A percentile compares a stretch with the other conserved stretches of the same genome.
phyloP scores from a whole-genome alignment of 1,140 invertebrate species.

The Microplitis demolitor region DNA sequence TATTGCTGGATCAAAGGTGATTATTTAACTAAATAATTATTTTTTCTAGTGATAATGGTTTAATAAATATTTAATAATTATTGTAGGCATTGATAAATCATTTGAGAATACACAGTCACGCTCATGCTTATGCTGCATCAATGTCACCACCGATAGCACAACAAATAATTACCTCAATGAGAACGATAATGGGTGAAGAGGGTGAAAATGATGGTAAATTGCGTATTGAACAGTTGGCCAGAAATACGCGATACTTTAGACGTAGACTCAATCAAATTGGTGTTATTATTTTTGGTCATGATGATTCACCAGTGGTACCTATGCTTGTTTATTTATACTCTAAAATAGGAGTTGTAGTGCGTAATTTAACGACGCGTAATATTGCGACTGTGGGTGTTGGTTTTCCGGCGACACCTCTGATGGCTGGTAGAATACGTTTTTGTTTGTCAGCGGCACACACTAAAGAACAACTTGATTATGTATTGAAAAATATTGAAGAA shows the following conservation, averaged over 20 bases:
- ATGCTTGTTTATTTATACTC: slow-evolving; percentile 93
- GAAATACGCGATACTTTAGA: slow-evolving; percentile 89
- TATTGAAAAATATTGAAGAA: slow-evolving; percentile 73
- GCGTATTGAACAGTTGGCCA: slow-evolving; percentile 76
- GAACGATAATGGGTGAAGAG: slow-evolving; percentile 86
- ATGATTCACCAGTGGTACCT: slow-evolving; percentile 96
- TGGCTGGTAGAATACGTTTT: slow-evolving; percentile 91
- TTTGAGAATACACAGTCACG: slow-evolving; percentile 82
- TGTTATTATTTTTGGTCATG: slow-evolving; percentile 95
- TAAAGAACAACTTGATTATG: slow-evolving; percentile 93
- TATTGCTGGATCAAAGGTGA: slow-evolving; percentile 87
- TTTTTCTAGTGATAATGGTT: neutral
- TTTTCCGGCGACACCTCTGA: slow-evolving; percentile 97
- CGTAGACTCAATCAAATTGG: slow-evolving; percentile 86
- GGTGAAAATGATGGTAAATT: slow-evolving; percentile 75
- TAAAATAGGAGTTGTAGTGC: slow-evolving; percentile 83
- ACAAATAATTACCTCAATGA: slow-evolving; percentile 90
- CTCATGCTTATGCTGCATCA: slow-evolving; percentile 81
- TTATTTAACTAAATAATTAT: neutral
- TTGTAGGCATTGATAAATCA: slow-evolving; percentile 78
- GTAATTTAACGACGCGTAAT: slow-evolving; percentile 78
- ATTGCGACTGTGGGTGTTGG: slow-evolving; percentile 96
- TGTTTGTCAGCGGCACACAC: slow-evolving; percentile 96
- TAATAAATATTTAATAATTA: slow-evolving; percentile 25
- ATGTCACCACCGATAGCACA: slow-evolving; percentile 91